Conservation (phyloP, 2,113 vertebrate species). For the Smithornis capensis region DNA sequence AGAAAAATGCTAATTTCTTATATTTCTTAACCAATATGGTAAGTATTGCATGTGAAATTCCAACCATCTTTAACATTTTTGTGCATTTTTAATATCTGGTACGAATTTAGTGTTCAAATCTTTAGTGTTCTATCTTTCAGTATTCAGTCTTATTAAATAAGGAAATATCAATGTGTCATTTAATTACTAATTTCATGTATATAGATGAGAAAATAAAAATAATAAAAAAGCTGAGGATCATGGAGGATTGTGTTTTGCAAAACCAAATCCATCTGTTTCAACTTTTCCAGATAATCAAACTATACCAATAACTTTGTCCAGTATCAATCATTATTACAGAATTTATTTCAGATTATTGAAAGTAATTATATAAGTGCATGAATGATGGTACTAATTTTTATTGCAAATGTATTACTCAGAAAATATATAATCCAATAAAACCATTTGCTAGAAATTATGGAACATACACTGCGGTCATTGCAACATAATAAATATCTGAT, state of each 20-base stretch:
- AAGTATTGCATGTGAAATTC: neutral
- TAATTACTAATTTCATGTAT: neutral
- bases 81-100: neutral
- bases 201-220: neutral
- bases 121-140: too few species aligned
- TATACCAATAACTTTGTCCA: neutral
- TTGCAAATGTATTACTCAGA: neutral
- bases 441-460: neutral
- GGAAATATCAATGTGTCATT: neutral
- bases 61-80: neutral
- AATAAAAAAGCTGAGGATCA: neutral
- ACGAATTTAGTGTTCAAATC: neutral
- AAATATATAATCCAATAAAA: neutral
- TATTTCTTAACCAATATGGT: neutral
- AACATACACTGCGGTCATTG: neutral
- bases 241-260: neutral
- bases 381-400: neutral
- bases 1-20: neutral
- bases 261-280: neutral
- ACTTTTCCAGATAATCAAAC: neutral
- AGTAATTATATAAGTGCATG: neutral
- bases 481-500: neutral
- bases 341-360: neutral
- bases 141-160: neutral
- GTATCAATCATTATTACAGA: neutral